A percentile compares a stretch with the other conserved stretches of the same genome.
These are phyloP conservation scores for Ptychoptera albimana DNA, from an alignment of 2,888 invertebrate genomes.

Conservation along the genomic window DNA sequence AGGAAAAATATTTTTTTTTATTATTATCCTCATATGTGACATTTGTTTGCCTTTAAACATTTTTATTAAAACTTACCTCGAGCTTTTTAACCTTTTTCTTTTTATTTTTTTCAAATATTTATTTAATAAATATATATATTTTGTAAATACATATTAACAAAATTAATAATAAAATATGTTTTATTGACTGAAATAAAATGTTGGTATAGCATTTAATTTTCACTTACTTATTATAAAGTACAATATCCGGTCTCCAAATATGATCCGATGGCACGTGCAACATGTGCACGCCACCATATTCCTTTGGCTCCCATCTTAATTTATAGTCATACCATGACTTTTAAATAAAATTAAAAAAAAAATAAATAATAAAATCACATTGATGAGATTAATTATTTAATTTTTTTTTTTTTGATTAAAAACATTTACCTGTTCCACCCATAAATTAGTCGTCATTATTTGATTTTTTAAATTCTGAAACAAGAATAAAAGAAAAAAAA, in stretches of 20 bases:
- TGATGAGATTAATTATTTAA: too few relatives aligned
- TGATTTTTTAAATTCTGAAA: constrained; percentile 83
- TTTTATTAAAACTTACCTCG: too few relatives aligned
- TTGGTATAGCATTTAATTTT: neutral
- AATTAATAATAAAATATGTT: neutral
- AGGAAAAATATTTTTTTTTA: too few relatives aligned
- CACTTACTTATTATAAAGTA: constrained; percentile 66
- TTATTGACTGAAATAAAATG: neutral
- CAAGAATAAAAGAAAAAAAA: constrained; percentile 16
- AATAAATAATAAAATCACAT: too few relatives aligned
- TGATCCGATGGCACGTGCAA: constrained; percentile 73
- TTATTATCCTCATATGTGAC: too few relatives aligned
- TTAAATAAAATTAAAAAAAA: constrained; percentile 14
- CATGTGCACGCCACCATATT: constrained; percentile 73
- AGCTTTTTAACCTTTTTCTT: too few relatives aligned
- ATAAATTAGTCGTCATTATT: constrained; percentile 73
- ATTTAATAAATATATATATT: constrained; percentile 1
- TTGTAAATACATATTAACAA: neutral
- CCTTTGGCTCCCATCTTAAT: constrained; percentile 69
- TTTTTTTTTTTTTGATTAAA: constrained; percentile 1
- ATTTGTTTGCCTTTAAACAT: too few relatives aligned
- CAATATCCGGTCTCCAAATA: constrained; percentile 71
- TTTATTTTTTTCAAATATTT: neutral
- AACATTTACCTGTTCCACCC: constrained; percentile 41
- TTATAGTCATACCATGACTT: constrained; percentile 81